Evolutionary conservation across 1,140 invertebrate genomes (phyloP), one percentile per base, ranked within the genome.

Genomic region (Scaptomyza montana): DNA sequence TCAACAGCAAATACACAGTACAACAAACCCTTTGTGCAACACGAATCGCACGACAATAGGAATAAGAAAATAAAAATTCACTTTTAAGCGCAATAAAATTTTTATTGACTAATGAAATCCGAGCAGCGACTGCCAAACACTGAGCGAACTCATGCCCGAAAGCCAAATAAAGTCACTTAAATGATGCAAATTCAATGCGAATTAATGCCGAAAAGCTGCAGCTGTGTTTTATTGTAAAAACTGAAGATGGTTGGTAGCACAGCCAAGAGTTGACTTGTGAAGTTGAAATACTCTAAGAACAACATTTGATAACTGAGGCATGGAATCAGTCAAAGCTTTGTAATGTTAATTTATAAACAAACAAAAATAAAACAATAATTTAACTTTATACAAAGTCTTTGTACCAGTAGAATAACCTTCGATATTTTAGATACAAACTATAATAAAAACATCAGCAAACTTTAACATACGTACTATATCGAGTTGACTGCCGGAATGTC

Each of bases 21-120:
- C n/a, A n/a, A n/a, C n/a, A n/a, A 36, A 9, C 33, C 9, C 7
- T 36, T 8, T 9, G 8, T 65, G 80, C 72, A 65, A 53, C 36
- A 56, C 61, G 62, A 71, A 71, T 71, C 49, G 54, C 54, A 66
- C 55, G 54, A 64, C 65, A 50, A 54, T 43, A 30, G n/a, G 50
- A 36, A 33, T 8, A 33, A 36, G 19, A 36, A 50, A 61, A 47
- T 39, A 55, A 36, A 50, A 59, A 46, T 68, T 56, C 49, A 33
- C 39, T 59, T 49, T 56, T 49, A 25, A 80, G 61, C 68, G 80
- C 60, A 80, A 86, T 80, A 74, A 50, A 36, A 9, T 5, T 36
- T 80, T 73, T 63, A 66, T 77, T 77, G 53, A 55, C 74, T 74
- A 78, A 85, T 74, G 73, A 68, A 84, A 79, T 76, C 61, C 36